Conservation (phyloP, 2,113 vertebrate species). For the Nycticorax nycticorax region DNA sequence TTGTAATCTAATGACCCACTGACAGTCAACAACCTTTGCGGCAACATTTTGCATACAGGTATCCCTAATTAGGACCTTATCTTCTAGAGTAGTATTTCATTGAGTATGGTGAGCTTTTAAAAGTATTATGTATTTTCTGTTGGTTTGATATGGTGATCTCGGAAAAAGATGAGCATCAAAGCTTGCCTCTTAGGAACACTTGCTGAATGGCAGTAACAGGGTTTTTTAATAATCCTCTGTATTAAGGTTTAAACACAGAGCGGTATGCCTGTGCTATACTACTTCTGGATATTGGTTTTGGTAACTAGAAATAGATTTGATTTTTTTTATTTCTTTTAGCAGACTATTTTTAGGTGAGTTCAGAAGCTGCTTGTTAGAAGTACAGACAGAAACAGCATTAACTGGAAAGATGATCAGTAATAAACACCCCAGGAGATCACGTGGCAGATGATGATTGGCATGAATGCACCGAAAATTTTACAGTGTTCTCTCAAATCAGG, state of each 20-base stretch:
- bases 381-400: not conserved
- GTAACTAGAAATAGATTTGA: not conserved
- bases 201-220: not conserved
- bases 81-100: not conserved
- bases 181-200: not conserved
- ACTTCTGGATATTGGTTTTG: not conserved
- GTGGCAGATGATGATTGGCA: not conserved
- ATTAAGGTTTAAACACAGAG: not conserved
- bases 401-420: not conserved
- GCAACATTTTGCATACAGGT: not conserved
- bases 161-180: not conserved
- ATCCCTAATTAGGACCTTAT: not conserved
- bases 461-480: not conserved
- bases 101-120: not conserved
- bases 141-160: not conserved
- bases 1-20: not conserved
- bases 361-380: not conserved
- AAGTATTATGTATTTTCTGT: not conserved
- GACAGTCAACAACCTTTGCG: not conserved
- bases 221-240: not conserved
- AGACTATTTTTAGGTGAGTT: not conserved
- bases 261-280: not conserved
- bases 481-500: not conserved
- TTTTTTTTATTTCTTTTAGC: not conserved
- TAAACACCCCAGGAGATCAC: not conserved